A percentile compares a stretch with the other conserved stretches of the same genome.
These are phyloP conservation scores for Homarus gammarus DNA, from an alignment of 2,888 invertebrate genomes.

Conservation along the genomic window DNA sequence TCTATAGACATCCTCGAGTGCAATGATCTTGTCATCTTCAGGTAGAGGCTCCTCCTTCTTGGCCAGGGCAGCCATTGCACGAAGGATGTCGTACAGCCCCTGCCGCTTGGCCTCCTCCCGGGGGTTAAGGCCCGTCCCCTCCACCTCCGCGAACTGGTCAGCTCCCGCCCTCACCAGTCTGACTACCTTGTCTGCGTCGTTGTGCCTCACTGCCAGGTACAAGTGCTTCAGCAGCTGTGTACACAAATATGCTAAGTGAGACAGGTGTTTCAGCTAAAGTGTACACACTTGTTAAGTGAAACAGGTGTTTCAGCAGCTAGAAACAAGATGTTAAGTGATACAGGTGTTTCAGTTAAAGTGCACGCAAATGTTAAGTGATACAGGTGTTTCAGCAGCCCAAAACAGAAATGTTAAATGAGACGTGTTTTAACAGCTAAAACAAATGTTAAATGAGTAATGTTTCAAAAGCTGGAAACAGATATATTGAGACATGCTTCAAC, in stretches of 20 bases:
- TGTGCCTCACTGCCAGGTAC: conserved; percentile 73
- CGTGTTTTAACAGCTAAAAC: no score
- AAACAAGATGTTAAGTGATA: no score
- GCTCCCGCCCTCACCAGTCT: conserved; percentile 66
- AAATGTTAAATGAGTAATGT: no score
- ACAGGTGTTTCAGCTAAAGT: not conserved
- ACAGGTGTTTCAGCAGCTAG: no score
- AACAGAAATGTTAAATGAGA: no score
- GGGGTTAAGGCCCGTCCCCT: conserved; percentile 62
- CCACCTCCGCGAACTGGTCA: conserved; percentile 67
- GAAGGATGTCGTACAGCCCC: conserved; percentile 53
- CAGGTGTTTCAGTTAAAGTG: no score
- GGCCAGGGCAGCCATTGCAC: conserved; percentile 59
- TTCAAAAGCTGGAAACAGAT: no score
- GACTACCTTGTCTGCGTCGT: conserved; percentile 69
- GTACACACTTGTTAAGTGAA: no score
- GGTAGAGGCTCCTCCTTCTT: conserved; percentile 21
- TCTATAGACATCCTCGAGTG: conserved; percentile 57
- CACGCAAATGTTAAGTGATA: no score
- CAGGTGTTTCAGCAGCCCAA: no score
- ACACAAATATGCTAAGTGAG: not conserved
- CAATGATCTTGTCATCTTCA: conserved; percentile 42
- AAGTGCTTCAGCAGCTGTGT: conserved; percentile 72
- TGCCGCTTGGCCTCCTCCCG: conserved; percentile 72
- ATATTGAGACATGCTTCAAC: no score